These are phyloP conservation scores for Scolanthus callimorphus DNA, from an alignment of 92 coral and sea anemone genomes.

Conservation along the genomic window DNA sequence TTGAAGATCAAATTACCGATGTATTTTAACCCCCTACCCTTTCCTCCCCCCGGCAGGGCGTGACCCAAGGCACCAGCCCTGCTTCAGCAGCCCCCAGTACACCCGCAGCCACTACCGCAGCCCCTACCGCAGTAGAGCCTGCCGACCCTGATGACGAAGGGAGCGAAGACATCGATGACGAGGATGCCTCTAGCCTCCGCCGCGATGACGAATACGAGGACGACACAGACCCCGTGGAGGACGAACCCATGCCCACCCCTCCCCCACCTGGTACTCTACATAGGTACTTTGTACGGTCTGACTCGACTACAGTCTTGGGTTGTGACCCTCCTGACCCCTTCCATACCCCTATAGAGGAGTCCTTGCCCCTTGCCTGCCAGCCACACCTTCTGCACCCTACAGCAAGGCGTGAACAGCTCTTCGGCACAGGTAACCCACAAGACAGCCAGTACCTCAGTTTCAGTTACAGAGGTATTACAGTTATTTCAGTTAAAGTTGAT, in stretches of 20 bases:
- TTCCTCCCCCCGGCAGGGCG: too few relatives aligned
- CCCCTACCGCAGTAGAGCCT: too few relatives aligned
- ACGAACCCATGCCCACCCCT: constrained; percentile 86
- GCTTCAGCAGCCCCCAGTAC: too few relatives aligned
- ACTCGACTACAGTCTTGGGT: constrained; percentile 95
- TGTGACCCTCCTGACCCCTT: constrained; percentile 93
- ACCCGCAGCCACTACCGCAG: too few relatives aligned
- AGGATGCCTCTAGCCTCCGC: constrained; percentile 49
- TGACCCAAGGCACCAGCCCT: too few relatives aligned
- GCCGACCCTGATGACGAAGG: constrained; percentile 63
- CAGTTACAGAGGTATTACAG: too few relatives aligned
- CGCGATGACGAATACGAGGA: constrained; percentile 89
- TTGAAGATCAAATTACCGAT: too few relatives aligned
- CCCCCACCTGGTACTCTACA: constrained; percentile 64
- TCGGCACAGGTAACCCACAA: too few relatives aligned
- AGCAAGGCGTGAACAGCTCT: constrained; percentile 95
- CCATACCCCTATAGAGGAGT: constrained; percentile 80
- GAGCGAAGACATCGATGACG: constrained; percentile 88
- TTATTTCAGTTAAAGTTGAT: too few relatives aligned
- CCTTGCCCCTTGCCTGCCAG: constrained; percentile 89
- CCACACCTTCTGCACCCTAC: constrained; percentile 91
- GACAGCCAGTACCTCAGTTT: too few relatives aligned
- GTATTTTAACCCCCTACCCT: too few relatives aligned
- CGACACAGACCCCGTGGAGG: constrained; percentile 84
- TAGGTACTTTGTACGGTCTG: constrained; percentile 95